Evolutionary conservation across 1,140 invertebrate genomes (phyloP), one percentile per base, ranked within the genome.

Genomic region (Drosophila funebris): DNA sequence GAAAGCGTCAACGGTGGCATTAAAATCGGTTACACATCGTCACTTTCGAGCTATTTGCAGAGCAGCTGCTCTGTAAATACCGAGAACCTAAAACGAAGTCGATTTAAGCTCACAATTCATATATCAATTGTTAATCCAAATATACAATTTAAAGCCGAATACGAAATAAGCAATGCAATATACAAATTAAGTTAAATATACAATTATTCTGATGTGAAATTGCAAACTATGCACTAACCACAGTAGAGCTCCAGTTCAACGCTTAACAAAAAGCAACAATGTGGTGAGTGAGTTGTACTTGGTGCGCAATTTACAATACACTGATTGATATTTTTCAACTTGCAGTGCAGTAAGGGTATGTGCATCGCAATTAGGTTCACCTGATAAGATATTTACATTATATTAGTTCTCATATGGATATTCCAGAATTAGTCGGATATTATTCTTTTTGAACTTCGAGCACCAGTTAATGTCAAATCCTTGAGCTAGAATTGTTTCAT

Each of bases 21-120:
- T 57, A 67, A 78, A 75, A 64, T 87, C 77, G 82, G 81, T 84
- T 82, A 81, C 62, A 54, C 46, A 72, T 68, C 64, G 62, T 83
- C 75, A 71, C 72, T 75, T 58, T 75, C 71, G 72, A 77, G 74
- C 48, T 22, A 33, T 70, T 24, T 74, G 64, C 77, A 78, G 72
- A 75, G 56, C 50, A 14, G 43, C 50, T 24, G 53, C 57, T 13
- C 43, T 39, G n/a, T n/a, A n/a, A n/a, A 67, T 64, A 50, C 69
- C 64, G 66, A 76, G 72, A 83, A 54, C 61, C 75, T 46, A 33
- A 31, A 52, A 62, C 22, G 16, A 31, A 41, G 37, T 14, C 29
- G 29, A 37, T 36, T 29, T 33, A 18, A 36, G 7, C 57, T 6
- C 11, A 27, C 18, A 44, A 39, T 27, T 27, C 24, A 3, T 27